Base-by-base conservation (phyloP, 2,113 vertebrate genomes). In the Cinclus cinclus region DNA sequence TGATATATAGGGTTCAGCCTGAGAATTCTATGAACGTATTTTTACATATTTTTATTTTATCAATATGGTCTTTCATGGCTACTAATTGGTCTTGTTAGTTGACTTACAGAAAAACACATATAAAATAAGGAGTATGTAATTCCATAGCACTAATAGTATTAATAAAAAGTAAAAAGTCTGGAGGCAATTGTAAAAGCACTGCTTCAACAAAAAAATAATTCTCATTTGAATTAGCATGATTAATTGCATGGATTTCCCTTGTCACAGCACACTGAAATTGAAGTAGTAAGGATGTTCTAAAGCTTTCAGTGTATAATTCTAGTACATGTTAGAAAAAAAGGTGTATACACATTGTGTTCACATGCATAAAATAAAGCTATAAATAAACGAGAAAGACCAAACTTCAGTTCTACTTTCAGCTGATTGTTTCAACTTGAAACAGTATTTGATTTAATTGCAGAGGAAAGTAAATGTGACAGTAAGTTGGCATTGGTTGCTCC, bases 61-160 rank as follows among this genome's bases (percentile, higher is more conserved):
- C 97, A 98, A 96, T 98, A 96, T 96, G 71, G 71, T 94, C 96
- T 98, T 98, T 98, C 97, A 98, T 96, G 95, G 93, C 88, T 96
- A 90, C 95, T 97, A 97, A 97, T 98, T 97, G 97, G 91, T 97
- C 98, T 94, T 97, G 96, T 95, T 97, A 95, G 96, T 94, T 94
- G 92, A 98, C 91, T 97, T 97, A 94, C 93, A 97, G 95, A 96
- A 96, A 97, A 96, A 78, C 55, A 8, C 89, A 95, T 95, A 96
- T 96, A 93, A 97, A 97, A 95, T 73, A 84, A 97, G 80, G 77
- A 90, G 52, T 94, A 96, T 96, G 95, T 92, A 93, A 96, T 96
- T 97, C 94, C 86, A 63, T 69, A 15, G 39, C 77, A 85, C 64
- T 94, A 92, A 78, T 31, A 89, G 68, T 89, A 94, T 96, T 97